Conservation (phyloP, 37 sponge, comb jelly and placozoan species). For the Eunapius fragilis region DNA sequence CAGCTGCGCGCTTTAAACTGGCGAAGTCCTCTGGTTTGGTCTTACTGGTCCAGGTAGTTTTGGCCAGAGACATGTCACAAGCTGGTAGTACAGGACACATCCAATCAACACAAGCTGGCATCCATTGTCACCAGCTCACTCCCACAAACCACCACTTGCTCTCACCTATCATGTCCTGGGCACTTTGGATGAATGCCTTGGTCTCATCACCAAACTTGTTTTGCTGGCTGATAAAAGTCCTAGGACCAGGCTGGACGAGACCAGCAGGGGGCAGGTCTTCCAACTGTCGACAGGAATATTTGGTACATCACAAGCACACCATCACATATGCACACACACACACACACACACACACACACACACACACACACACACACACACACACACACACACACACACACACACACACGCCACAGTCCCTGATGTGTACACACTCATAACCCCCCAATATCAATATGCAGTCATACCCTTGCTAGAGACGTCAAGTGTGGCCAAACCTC, state of each 20-base stretch:
- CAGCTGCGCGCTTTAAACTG: conserved; percentile 42
- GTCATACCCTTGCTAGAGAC: conserved; percentile 63
- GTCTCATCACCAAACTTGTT: conserved; percentile 75
- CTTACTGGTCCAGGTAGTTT: conserved; percentile 51
- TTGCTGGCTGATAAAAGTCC: conserved; percentile 75
- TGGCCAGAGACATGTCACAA: conserved; percentile 77
- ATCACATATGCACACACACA: conserved; percentile 3
- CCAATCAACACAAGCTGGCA: no score
- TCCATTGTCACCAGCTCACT: not conserved
- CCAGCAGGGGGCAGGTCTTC: conserved; percentile 75
- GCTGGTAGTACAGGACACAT: no score
- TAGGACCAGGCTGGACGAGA: conserved; percentile 72
- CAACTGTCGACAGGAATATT: conserved; percentile 11
- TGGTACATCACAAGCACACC: not conserved
- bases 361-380: conserved; percentile 17
- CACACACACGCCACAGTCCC: not conserved
- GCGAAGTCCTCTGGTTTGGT: conserved; percentile 56
- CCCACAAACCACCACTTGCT: not conserved
- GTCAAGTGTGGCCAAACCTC: conserved; percentile 87
- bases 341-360: conserved; percentile 28
- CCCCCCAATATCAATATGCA: not conserved
- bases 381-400: conserved; percentile 17
- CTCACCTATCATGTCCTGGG: conserved; percentile 78
- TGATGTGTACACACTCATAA: no score
- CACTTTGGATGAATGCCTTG: conserved; percentile 54